phyloP scores from a whole-genome alignment of 2,113 vertebrate genomes.

The Oxygymnocypris stewartii region DNA sequence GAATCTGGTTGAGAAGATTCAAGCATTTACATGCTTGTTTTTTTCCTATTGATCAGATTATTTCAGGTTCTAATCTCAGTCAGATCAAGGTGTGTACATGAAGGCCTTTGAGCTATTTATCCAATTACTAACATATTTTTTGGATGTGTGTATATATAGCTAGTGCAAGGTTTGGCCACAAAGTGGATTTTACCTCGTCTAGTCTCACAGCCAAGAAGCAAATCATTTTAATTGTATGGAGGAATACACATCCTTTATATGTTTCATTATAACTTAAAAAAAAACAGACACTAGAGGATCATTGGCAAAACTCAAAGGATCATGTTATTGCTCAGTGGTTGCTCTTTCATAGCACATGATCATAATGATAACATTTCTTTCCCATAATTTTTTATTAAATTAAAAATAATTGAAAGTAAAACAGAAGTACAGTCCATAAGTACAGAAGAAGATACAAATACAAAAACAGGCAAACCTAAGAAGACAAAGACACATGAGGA shows the following conservation, averaged over 20 bases:
- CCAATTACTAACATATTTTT: not conserved
- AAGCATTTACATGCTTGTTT: too few species aligned
- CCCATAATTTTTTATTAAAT: not conserved
- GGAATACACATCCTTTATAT: not conserved
- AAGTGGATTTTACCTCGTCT: not conserved
- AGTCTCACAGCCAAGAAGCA: not conserved
- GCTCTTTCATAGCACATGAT: conserved; percentile 9
- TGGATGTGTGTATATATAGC: not conserved
- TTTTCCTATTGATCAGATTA: too few species aligned
- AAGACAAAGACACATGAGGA: too few species aligned
- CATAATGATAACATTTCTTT: not conserved
- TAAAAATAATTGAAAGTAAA: not conserved
- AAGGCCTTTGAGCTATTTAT: not conserved
- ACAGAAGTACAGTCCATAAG: not conserved
- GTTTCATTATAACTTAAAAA: not conserved
- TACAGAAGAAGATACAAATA: not conserved
- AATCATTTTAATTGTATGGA: not conserved
- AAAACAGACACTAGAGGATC: not conserved
- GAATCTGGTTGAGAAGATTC: too few species aligned
- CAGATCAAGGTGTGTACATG: not conserved
- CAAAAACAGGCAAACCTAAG: not conserved
- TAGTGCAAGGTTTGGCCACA: not conserved
- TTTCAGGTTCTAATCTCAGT: not conserved
- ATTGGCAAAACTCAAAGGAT: not conserved
- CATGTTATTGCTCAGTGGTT: conserved; percentile 1